Evolutionary conservation across 2,113 vertebrate genomes (phyloP).

Genomic region (Dermatemys mawii): DNA sequence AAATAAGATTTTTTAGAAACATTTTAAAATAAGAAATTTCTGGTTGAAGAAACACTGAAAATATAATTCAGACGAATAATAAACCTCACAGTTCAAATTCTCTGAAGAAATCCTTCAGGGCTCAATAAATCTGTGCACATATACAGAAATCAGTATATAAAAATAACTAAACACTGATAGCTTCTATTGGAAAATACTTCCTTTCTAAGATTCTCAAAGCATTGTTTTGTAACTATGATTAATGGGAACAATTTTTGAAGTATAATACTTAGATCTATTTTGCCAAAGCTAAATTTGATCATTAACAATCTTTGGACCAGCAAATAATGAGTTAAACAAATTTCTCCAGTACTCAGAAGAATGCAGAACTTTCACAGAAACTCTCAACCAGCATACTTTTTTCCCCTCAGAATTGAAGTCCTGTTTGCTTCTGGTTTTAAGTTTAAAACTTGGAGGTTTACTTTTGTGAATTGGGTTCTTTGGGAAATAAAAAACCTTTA

Average conservation of each 20-base stretch:
- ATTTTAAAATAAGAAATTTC: not conserved
- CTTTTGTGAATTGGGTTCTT: conserved; percentile 51
- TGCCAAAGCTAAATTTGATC: conserved; percentile 7
- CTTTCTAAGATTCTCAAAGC: not conserved
- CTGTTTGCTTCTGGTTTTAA: conserved; percentile 57
- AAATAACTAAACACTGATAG: not conserved
- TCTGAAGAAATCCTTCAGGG: conserved; percentile 27
- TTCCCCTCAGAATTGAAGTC: conserved; percentile 39
- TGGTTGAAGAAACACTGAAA: not conserved
- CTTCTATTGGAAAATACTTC: not conserved
- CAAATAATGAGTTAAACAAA: conserved; percentile 44
- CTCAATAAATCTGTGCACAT: not conserved
- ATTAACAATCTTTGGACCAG: not conserved
- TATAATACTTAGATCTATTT: conserved; percentile 21
- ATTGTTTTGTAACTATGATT: conserved; percentile 22
- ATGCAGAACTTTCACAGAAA: conserved; percentile 18
- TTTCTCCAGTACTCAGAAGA: conserved; percentile 26
- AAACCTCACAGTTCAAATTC: not conserved
- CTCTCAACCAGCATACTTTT: not conserved
- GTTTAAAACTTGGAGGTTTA: conserved; percentile 69
- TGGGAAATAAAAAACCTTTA: conserved; percentile 35
- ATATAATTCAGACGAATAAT: conserved; percentile 12
- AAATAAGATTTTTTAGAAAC: not conserved
- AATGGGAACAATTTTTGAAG: conserved; percentile 20
- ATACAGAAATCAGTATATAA: not conserved